A percentile compares a stretch with the other conserved stretches of the same genome.
Evolutionary conservation across 2,797 vertebrate species (phyloP).

Genomic region (Poeciliopsis presidionis): DNA sequence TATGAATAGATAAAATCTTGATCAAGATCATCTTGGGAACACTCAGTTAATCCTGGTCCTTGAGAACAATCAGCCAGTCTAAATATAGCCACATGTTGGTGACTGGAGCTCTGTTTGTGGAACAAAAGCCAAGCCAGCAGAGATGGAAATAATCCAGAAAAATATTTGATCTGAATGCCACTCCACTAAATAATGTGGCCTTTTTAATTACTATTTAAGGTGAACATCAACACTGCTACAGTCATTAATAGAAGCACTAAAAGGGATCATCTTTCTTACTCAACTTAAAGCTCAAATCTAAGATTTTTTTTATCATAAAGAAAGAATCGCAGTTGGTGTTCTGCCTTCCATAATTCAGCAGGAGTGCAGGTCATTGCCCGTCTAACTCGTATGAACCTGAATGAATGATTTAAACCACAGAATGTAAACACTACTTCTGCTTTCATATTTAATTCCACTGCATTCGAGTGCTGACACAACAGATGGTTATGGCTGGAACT

Average conservation of each 20-base stretch:
- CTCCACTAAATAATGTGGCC: not conserved
- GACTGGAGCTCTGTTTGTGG: constrained; percentile 9
- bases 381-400: not conserved
- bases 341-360: not conserved
- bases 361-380: not conserved
- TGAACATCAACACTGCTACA: not conserved
- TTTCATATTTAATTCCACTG: not conserved
- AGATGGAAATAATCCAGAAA: not conserved
- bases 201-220: not conserved
- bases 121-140: not conserved
- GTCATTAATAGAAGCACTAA: not conserved
- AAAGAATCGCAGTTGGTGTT: not conserved
- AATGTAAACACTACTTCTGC: not conserved
- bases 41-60: constrained; percentile 2
- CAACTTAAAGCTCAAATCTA: not conserved
- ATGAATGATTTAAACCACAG: not conserved
- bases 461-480: not conserved
- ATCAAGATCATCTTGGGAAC: constrained; percentile 12
- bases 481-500: not conserved
- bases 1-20: constrained; percentile 29
- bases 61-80: constrained; percentile 7
- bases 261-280: not conserved
- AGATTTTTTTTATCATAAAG: not conserved
- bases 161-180: not conserved
- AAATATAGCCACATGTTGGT: constrained; percentile 6